These are phyloP conservation scores for Scyliorhinus canicula DNA, from an alignment of 2,797 vertebrate genomes.

Conservation along the genomic window DNA sequence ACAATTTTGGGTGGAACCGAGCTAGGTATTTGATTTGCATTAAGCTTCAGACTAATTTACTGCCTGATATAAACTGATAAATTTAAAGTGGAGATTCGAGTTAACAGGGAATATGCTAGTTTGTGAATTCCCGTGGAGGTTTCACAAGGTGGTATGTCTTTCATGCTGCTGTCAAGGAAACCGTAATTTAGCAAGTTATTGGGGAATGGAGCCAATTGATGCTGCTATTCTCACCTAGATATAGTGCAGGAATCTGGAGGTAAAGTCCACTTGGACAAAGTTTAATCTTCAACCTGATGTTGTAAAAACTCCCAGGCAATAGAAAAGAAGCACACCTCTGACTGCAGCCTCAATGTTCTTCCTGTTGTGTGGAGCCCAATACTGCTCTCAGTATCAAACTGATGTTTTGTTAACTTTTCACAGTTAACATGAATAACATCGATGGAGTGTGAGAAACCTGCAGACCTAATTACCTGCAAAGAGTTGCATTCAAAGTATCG, in stretches of 20 bases:
- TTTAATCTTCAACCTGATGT: not conserved
- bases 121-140: not conserved
- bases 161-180: slow-evolving; percentile 31
- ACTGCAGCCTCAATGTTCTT: not conserved
- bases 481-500: too few relatives aligned
- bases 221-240: not conserved
- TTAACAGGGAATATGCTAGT: slow-evolving; percentile 2
- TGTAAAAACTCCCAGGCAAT: not conserved
- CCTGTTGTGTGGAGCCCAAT: not conserved
- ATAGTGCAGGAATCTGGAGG: not conserved
- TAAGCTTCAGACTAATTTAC: not conserved
- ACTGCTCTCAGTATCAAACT: not conserved
- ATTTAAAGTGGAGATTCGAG: not conserved
- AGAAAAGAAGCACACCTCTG: not conserved
- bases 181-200: slow-evolving; percentile 10
- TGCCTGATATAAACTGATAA: not conserved
- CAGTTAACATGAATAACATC: too few relatives aligned
- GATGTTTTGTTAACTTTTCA: not conserved
- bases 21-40: not conserved
- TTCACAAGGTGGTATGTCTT: slow-evolving; percentile 3
- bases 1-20: not conserved
- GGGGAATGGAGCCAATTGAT: not conserved
- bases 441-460: too few relatives aligned
- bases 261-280: not conserved
- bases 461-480: too few relatives aligned